Percentiles rank a stretch among this genome's conserved stretches.
Conservation (phyloP, 2,113 vertebrate genomes). For the Silurus glanis region DNA sequence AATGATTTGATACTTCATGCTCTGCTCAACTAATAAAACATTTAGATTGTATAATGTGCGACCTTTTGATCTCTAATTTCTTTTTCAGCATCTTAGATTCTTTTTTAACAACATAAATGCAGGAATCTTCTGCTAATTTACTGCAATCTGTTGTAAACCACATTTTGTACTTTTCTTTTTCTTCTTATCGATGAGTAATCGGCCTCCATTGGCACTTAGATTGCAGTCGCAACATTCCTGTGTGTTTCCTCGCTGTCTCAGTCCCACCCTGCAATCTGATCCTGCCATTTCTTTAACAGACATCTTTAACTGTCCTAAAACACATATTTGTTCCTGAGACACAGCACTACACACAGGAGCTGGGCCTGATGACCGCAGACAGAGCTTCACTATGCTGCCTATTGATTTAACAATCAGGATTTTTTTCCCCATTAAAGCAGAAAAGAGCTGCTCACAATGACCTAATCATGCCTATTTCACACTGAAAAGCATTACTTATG, state of each 20-base stretch:
- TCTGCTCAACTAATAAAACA: not conserved
- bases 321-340: not conserved
- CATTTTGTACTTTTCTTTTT: not conserved
- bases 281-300: not conserved
- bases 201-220: too few species aligned
- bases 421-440: not conserved
- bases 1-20: not conserved
- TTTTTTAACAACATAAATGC: not conserved
- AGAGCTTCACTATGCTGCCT: conserved; percentile 20
- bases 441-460: not conserved
- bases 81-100: not conserved
- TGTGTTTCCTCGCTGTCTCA: not conserved
- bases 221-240: not conserved
- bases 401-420: conserved; percentile 39
- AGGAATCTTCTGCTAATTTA: too few species aligned
- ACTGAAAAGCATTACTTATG: not conserved
- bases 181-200: not conserved
- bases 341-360: conserved; percentile 27
- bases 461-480: not conserved
- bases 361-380: conserved; percentile 40
- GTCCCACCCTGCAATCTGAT: not conserved
- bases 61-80: not conserved
- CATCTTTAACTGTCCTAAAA: not conserved
- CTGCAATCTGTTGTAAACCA: not conserved
- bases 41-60: not conserved